Conservation (phyloP, 2,113 vertebrate species). For the Halcyon malimbica region DNA sequence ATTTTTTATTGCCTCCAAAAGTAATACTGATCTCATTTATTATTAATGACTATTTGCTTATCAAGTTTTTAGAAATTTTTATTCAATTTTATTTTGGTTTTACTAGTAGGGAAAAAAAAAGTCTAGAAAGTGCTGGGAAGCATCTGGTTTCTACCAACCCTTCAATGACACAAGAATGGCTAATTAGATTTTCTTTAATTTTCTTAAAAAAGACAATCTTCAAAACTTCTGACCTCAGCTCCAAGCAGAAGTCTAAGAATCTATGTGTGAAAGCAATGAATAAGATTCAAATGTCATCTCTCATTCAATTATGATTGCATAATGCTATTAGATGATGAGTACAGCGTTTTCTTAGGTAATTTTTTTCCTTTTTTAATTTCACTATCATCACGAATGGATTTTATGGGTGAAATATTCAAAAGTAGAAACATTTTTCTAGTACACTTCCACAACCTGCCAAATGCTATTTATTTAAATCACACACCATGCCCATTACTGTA, state of each 20-base stretch:
- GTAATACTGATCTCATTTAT: not conserved
- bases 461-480: not conserved
- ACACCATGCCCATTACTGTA: not conserved
- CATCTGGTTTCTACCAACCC: not conserved
- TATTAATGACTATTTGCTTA: not conserved
- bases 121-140: not conserved
- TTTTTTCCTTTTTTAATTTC: not conserved
- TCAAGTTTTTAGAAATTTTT: not conserved
- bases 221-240: not conserved
- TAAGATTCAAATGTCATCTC: not conserved
- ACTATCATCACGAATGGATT: not conserved
- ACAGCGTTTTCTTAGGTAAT: not conserved
- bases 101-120: not conserved
- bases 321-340: not conserved
- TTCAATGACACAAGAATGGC: not conserved
- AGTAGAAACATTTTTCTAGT: not conserved
- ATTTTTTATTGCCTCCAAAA: not conserved
- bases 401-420: not conserved
- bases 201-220: not conserved
- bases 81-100: not conserved
- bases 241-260: not conserved
- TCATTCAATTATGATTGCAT: not conserved
- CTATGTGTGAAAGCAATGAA: not conserved
- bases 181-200: not conserved
- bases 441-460: not conserved